Evolutionary conservation across 1,140 invertebrate species (phyloP), one percentile per base, ranked within the genome.

Genomic region (Drosophila kurseongensis): DNA sequence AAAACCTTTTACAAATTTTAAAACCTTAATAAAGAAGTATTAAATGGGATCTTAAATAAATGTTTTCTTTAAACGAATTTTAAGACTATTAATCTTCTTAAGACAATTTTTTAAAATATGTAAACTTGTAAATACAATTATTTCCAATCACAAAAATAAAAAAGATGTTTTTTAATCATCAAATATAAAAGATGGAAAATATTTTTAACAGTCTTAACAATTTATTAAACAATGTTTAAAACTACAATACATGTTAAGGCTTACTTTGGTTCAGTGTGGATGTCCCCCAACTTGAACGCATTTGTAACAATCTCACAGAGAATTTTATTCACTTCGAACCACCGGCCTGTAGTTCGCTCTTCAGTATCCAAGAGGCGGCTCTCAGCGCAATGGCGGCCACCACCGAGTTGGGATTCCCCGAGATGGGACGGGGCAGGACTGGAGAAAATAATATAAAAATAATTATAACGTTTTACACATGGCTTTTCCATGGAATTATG

Each of bases 381-480:
- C 93, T 94, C 78, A 96, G 94, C 0, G 95, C 95, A 77, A 96
- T 94, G 5, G 94, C 95, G 1, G 95, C 91, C 6, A 96, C 91
- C 1, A 95, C 93, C 1, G 95, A 95, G 86, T 96, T 96, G 0
- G 96, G 96, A 61, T 94, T 94, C 7, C 95, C 94, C 0, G 95
- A 95, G 35, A 96, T 91, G 0, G 95, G 95, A 0, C 94, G 92
- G 0, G 96, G 96, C 36, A 97, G 76, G 9, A 96, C 93, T 1
- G 4, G n/a, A 5, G 16, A 13, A 12, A 36, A 52, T 7, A 36
- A 1, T n/a, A 9, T 13, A 29, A 2, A 27, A 29, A 48, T 29
- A 52, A 18, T 12, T 52, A 32, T 16, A 35, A 32, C 29, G 29
- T 32, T 32, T 8, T 32, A 32, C 8, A 32, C 29, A 32, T 1